A percentile compares a stretch with the other conserved stretches of the same genome.
These are phyloP conservation scores for Pseudochirops cupreus DNA, from an alignment of 2,797 vertebrate species.

Conservation along the genomic window DNA sequence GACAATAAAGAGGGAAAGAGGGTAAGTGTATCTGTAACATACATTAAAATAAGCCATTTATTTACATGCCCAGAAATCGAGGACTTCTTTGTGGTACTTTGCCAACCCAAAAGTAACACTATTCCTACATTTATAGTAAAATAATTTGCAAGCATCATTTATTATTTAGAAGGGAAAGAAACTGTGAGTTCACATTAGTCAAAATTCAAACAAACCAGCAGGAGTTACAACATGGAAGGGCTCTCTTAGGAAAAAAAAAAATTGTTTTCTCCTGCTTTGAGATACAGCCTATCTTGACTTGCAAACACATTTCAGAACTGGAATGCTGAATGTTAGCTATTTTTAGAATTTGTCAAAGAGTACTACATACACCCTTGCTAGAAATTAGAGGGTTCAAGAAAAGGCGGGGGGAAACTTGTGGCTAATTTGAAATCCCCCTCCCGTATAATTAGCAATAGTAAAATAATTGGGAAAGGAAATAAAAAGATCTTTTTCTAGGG, in stretches of 20 bases:
- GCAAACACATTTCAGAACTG: constrained; percentile 65
- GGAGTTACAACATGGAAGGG: constrained; percentile 20
- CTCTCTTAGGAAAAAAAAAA: neutral
- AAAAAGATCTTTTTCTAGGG: constrained; percentile 43
- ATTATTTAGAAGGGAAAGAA: constrained; percentile 48
- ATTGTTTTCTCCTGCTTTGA: constrained; percentile 34
- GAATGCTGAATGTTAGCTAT: constrained; percentile 73
- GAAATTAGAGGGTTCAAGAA: constrained; percentile 49
- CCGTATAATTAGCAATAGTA: constrained; percentile 63
- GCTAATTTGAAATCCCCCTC: constrained; percentile 62
- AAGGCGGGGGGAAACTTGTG: neutral
- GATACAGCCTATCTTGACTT: constrained; percentile 52
- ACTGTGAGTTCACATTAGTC: neutral
- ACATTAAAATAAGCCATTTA: constrained; percentile 34
- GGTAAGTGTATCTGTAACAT: neutral
- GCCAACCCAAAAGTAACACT: constrained; percentile 40
- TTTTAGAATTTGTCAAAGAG: constrained; percentile 71
- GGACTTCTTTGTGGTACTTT: constrained; percentile 45
- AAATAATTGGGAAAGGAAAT: constrained; percentile 62
- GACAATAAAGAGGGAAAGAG: constrained; percentile 9
- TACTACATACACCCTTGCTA: constrained; percentile 62
- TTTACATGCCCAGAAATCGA: neutral
- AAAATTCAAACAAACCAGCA: constrained; percentile 22
- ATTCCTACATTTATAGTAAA: constrained; percentile 21
- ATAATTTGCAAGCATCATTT: constrained; percentile 1